A percentile compares a stretch with the other conserved stretches of the same genome.
Evolutionary conservation across 2,797 vertebrate genomes (phyloP).

Genomic region (Acipenser transmontanus): DNA sequence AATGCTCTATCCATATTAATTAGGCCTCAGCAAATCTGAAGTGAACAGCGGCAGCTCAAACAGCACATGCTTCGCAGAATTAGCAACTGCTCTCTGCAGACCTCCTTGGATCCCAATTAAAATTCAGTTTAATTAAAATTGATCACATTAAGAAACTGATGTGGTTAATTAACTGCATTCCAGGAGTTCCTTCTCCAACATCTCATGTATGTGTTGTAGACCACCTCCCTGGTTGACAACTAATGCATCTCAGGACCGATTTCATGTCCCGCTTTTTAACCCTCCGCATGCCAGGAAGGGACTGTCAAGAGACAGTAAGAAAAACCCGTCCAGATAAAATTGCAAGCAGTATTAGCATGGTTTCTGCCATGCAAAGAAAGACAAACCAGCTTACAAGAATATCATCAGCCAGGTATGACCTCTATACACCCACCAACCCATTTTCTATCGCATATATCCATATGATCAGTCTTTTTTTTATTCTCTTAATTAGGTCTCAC

Average conservation of each 20-base stretch:
- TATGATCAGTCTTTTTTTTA: no score
- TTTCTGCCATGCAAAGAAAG: no score
- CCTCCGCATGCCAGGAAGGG: constrained; percentile 29
- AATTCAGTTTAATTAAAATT: constrained; percentile 99
- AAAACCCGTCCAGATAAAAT: no score
- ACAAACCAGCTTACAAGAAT: no score
- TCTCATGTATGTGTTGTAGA: constrained; percentile 74
- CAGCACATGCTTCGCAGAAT: constrained; percentile 77
- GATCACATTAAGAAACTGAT: constrained; percentile 98
- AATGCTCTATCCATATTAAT: constrained; percentile 99
- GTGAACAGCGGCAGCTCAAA: constrained; percentile 62
- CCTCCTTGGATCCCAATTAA: constrained; percentile 85
- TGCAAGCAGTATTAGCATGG: no score
- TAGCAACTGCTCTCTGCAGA: constrained; percentile 80
- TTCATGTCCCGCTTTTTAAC: constrained; percentile 50
- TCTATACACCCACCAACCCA: no score
- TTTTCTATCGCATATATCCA: no score
- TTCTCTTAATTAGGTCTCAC: no score
- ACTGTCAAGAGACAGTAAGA: neutral
- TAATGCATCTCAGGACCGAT: constrained; percentile 42
- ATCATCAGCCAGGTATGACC: no score
- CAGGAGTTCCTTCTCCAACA: constrained; percentile 75
- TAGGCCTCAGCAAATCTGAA: constrained; percentile 91
- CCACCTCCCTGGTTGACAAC: constrained; percentile 62
- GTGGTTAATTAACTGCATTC: constrained; percentile 97